Base-by-base conservation (phyloP, 2,113 vertebrate species). In the Calypte anna region DNA sequence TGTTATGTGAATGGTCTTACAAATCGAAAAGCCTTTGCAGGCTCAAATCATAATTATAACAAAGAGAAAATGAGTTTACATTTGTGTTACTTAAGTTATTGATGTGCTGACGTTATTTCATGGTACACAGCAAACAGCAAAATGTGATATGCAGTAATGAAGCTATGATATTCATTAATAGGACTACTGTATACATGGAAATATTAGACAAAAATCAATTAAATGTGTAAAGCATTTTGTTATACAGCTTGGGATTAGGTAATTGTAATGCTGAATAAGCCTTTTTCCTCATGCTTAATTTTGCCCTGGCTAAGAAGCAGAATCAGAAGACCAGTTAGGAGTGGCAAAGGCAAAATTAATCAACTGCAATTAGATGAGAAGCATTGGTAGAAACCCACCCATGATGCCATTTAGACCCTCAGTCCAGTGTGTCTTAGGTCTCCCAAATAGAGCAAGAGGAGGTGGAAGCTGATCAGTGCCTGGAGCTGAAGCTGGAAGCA, bases 1-100 rank as follows among this genome's bases (percentile, higher is more conserved):
- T 98, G 96, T 97, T 96, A 96, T 93, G 96, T 97, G 97, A 98
- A 97, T 95, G 96, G 97, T 97, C 91, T 96, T 95, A 96, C 62
- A 84, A 91, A 96, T 96, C 92, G 72, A 82, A 94, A 95, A 74
- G 87, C 87, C 96, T 96, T 53, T 74, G 70, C 62, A 86, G 92
- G 94, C 86, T 84, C 66, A 90, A 86, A 91, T 93, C 83, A 15
- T 94, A 95, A 94, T 94, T 90, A 81, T 84, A 97, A 93, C 33
- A 88, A 91, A 69, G 72, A 89, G 91, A 86, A 95, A 95, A 72
- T 62, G 85, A 93, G 93, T 97, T 96, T 94, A 93, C 90, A 90
- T 96, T 94, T 97, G 74, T 95, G 96, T 96, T 96, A 95, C 84
- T 97, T 97, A 95, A 91, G 55, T 93, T 92, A 91, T 90, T 95